Evolutionary conservation across 2,888 invertebrate genomes (phyloP).

Genomic region (Nephrotoma appendiculata): DNA sequence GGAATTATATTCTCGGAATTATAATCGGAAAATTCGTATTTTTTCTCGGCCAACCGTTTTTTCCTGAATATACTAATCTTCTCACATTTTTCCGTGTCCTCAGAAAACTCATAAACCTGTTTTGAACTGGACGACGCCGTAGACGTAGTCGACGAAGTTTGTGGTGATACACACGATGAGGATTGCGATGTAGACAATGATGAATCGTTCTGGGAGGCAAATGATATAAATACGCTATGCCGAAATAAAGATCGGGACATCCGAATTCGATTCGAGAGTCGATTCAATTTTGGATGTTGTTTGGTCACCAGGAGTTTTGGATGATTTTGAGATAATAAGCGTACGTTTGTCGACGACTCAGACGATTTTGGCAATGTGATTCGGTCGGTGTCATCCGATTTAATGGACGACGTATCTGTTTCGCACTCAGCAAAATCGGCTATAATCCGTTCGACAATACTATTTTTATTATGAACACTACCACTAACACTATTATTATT

Average conservation of each 20-base stretch:
- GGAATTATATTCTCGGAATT: constrained; percentile 46
- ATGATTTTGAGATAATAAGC: not conserved
- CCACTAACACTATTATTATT: not conserved
- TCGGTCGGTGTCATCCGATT: constrained; percentile 32
- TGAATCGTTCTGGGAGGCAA: not conserved
- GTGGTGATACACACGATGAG: not conserved
- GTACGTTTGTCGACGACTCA: not conserved
- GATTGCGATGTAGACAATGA: not conserved
- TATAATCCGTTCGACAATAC: constrained; percentile 43
- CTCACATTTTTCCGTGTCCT: constrained; percentile 70
- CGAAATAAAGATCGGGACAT: not conserved
- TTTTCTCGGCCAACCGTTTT: constrained; percentile 75
- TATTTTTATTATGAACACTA: constrained; percentile 33
- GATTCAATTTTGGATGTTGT: not conserved
- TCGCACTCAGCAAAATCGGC: constrained; percentile 48
- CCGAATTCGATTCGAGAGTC: not conserved
- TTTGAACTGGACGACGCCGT: constrained; percentile 10
- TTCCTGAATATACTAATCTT: constrained; percentile 76
- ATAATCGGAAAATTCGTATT: constrained; percentile 81
- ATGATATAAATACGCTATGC: not conserved
- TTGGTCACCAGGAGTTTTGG: not conserved
- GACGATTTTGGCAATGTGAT: constrained; percentile 28
- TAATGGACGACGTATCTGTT: constrained; percentile 28
- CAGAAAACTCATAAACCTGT: constrained; percentile 73
- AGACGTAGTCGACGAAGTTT: not conserved